These are phyloP conservation scores for Centropus bengalensis DNA, from an alignment of 2,113 vertebrate species.

Conservation along the genomic window DNA sequence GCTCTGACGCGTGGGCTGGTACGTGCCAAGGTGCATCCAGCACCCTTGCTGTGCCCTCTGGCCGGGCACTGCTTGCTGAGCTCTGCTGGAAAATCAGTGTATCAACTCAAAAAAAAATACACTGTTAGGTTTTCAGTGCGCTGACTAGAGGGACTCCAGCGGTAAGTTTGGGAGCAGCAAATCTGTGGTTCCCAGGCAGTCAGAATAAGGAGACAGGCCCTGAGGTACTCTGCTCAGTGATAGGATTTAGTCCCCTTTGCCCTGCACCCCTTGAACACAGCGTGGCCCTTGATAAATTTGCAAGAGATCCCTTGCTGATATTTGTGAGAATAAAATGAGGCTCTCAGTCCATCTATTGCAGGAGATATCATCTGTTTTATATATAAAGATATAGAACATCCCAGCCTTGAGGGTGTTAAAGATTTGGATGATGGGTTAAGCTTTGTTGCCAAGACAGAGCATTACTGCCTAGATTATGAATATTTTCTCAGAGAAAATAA, in stretches of 20 bases:
- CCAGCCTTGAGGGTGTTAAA: neutral
- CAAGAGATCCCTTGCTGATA: neutral
- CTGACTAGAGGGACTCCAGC: neutral
- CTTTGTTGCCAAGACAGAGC: conserved; percentile 29
- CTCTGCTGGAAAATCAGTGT: neutral
- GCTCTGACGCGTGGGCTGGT: rapidly evolving
- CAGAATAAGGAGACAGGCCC: neutral
- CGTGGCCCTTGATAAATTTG: neutral
- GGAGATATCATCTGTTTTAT: conserved; percentile 2
- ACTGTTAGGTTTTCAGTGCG: neutral
- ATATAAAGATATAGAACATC: neutral
- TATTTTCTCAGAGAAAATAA: conserved; percentile 30
- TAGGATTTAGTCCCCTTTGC: neutral
- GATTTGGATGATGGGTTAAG: conserved; percentile 11
- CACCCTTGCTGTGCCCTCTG: rapidly evolving
- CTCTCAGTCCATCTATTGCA: neutral
- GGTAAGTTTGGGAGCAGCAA: neutral
- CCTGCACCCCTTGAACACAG: neutral
- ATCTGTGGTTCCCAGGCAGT: neutral
- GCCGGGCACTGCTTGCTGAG: neutral
- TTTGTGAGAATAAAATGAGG: neutral
- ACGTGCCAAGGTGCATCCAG: no score
- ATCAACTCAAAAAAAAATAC: neutral
- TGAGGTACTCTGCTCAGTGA: neutral
- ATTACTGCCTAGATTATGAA: neutral